These are phyloP conservation scores for Nixonia krombeini DNA, from an alignment of 1,140 invertebrate genomes.

Conservation along the genomic window DNA sequence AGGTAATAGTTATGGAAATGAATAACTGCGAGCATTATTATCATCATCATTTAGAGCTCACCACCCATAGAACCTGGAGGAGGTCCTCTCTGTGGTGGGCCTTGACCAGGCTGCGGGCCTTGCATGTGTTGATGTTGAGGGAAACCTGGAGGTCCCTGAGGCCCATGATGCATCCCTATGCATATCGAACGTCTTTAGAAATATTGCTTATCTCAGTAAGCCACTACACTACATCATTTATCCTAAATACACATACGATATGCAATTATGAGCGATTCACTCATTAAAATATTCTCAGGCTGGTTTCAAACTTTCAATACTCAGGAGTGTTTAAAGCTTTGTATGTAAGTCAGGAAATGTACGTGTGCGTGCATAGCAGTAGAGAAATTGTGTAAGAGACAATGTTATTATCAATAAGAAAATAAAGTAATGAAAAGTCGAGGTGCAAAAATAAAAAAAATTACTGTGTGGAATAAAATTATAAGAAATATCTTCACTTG, in stretches of 20 bases:
- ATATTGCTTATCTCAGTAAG: neutral
- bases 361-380: no score
- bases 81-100: constrained; percentile 77
- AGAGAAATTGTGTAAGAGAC: no score
- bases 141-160: constrained; percentile 71
- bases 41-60: constrained; percentile 51
- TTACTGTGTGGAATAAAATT: no score
- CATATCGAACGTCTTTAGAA: constrained; percentile 44
- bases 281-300: no score
- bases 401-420: no score
- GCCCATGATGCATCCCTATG: constrained; percentile 70
- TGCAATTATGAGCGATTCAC: no score
- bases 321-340: no score
- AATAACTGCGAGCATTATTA: constrained; percentile 8
- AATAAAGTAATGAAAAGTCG: neutral
- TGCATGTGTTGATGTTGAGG: constrained; percentile 81
- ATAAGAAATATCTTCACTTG: no score
- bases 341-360: no score
- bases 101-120: constrained; percentile 77
- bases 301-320: no score
- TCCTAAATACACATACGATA: neutral
- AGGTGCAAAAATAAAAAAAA: constrained; percentile 1
- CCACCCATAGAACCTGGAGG: constrained; percentile 75
- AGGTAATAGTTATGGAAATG: no score
- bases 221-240: neutral